Evolutionary conservation across 2,113 vertebrate genomes (phyloP).

Genomic region (Corythaeola cristata): DNA sequence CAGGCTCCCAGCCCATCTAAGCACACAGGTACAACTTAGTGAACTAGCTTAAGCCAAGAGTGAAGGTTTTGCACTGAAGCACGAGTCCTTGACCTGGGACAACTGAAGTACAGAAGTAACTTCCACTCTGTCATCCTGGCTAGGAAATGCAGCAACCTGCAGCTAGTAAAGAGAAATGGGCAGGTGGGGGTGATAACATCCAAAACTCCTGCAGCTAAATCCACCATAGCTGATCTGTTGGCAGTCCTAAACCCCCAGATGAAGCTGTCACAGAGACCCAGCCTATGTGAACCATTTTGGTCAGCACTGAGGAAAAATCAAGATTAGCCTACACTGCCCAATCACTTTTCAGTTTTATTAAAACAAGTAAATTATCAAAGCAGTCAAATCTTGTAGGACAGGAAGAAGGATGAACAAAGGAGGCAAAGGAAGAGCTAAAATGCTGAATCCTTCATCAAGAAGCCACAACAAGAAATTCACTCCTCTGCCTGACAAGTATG

Average conservation of each 20-base stretch:
- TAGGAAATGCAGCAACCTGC: not conserved
- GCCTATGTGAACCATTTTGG: not conserved
- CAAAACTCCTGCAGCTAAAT: not conserved
- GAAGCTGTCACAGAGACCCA: not conserved
- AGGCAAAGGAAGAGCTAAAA: not conserved
- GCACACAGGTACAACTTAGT: not conserved
- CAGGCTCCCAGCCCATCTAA: not conserved
- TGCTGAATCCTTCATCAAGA: not conserved
- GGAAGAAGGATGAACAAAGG: not conserved
- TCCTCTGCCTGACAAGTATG: not conserved
- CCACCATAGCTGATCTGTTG: not conserved
- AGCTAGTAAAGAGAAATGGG: not conserved
- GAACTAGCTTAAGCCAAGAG: not conserved
- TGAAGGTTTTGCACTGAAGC: not conserved
- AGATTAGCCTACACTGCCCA: not conserved
- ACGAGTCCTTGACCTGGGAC: not conserved
- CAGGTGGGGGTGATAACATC: not conserved
- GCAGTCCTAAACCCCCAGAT: not conserved
- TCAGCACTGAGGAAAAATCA: not conserved
- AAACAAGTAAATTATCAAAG: not conserved
- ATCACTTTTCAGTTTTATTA: not conserved
- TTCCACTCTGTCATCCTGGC: not conserved
- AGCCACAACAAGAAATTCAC: not conserved
- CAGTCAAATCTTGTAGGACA: not conserved
- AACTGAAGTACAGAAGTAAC: not conserved